Percentiles rank a stretch among this genome's conserved stretches.
Evolutionary conservation across 37 sponge, comb jelly and placozoan species (phyloP).

Genomic region (Halisarca cf. caerulea): DNA sequence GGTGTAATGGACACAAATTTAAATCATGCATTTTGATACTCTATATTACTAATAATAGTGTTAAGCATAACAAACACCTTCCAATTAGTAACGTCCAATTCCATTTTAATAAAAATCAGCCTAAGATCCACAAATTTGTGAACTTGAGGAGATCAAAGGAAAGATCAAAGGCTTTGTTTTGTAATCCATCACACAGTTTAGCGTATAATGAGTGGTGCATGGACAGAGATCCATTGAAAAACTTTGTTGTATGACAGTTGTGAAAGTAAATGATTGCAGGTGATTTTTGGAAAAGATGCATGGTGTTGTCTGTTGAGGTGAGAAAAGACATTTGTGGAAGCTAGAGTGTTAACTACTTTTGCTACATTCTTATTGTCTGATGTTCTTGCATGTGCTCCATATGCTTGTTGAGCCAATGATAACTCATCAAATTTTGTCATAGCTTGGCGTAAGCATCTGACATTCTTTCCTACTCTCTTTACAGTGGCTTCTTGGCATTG

Average conservation of each 20-base stretch:
- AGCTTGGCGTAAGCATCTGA: background rate
- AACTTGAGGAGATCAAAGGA: no score
- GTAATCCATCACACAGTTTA: no score
- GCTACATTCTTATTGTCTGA: background rate
- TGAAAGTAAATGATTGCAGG: background rate
- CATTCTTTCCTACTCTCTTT: background rate
- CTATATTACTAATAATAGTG: no score
- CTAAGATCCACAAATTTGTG: no score
- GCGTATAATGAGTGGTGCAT: no score
- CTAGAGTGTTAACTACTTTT: background rate
- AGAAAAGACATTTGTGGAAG: background rate
- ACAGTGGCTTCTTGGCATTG: background rate
- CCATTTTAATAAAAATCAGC: no score
- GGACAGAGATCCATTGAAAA: background rate
- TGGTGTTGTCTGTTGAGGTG: background rate
- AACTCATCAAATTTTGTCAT: background rate
- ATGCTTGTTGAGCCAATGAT: background rate
- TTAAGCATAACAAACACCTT: no score
- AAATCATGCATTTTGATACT: no score
- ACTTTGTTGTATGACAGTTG: background rate
- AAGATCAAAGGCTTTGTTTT: no score
- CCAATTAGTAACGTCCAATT: no score
- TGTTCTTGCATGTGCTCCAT: background rate
- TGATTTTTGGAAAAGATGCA: background rate
- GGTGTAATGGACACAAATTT: no score